These are phyloP conservation scores for Trachurus trachurus DNA, from an alignment of 2,797 vertebrate genomes.

Conservation along the genomic window DNA sequence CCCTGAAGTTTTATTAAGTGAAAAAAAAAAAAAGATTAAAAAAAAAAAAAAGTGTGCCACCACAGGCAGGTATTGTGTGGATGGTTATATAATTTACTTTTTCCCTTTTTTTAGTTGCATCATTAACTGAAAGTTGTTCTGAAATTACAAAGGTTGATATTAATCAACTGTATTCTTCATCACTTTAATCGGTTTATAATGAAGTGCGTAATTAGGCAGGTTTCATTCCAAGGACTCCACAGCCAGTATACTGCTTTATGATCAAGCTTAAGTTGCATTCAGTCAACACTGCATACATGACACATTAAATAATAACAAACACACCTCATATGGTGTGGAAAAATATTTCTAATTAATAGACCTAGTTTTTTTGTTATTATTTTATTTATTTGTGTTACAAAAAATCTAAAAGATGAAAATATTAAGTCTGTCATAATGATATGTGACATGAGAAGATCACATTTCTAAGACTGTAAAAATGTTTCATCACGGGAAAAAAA, in stretches of 20 bases:
- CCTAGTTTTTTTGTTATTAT: neutral
- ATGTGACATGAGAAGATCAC: neutral
- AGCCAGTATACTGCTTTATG: neutral
- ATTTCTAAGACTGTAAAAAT: no score
- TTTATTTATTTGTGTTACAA: neutral
- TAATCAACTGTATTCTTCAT: neutral
- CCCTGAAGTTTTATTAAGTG: neutral
- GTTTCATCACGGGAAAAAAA: no score
- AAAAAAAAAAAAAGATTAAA: neutral
- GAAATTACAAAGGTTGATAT: neutral
- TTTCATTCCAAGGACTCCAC: neutral
- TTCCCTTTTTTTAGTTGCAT: neutral
- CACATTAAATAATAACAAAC: neutral
- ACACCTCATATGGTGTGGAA: neutral
- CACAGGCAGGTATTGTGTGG: neutral
- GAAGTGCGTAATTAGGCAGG: neutral
- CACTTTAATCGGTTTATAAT: neutral
- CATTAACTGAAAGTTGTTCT: neutral
- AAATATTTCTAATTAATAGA: neutral
- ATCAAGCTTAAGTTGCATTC: neutral
- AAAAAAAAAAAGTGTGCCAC: neutral
- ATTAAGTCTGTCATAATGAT: no score
- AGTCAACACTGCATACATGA: neutral
- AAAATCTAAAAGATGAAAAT: neutral
- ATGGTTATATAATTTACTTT: neutral